These are phyloP conservation scores for Augiades crinisus DNA, from an alignment of 2,888 invertebrate genomes.

Conservation along the genomic window DNA sequence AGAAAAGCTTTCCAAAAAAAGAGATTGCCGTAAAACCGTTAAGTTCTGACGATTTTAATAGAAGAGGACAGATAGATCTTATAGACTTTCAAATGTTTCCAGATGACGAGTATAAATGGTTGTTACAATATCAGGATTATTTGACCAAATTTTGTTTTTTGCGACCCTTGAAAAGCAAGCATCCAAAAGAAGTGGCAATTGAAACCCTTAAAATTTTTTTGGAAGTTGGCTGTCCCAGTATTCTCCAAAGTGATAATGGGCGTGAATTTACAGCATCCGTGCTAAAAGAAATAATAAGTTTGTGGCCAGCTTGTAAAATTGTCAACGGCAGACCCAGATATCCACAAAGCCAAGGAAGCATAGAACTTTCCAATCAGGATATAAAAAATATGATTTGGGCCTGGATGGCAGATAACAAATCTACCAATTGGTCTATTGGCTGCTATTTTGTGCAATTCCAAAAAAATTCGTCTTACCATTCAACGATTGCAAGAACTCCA, in stretches of 20 bases:
- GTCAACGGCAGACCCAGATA: slow-evolving; percentile 26
- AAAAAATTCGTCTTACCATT: slow-evolving; percentile 37
- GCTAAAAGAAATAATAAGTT: slow-evolving; percentile 26
- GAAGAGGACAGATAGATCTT: slow-evolving; percentile 43
- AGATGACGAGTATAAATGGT: slow-evolving; percentile 46
- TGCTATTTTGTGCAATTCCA: slow-evolving; percentile 39
- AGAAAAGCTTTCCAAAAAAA: slow-evolving; percentile 32
- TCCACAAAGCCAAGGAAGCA: slow-evolving; percentile 25
- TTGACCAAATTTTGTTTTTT: slow-evolving; percentile 44
- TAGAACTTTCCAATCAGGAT: slow-evolving; percentile 33
- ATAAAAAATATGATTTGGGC: slow-evolving; percentile 38
- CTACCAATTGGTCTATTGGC: slow-evolving; percentile 39
- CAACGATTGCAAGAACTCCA: slow-evolving; percentile 35
- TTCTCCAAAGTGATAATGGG: slow-evolving; percentile 27
- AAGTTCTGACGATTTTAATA: slow-evolving; percentile 39
- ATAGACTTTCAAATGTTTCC: slow-evolving; percentile 38
- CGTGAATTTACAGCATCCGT: slow-evolving; percentile 27
- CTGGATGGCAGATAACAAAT: slow-evolving; percentile 43
- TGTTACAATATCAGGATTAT: slow-evolving; percentile 47
- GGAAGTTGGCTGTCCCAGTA: slow-evolving; percentile 26
- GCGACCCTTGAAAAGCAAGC: slow-evolving; percentile 37
- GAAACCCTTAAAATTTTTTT: slow-evolving; percentile 28
- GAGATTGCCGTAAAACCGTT: slow-evolving; percentile 40
- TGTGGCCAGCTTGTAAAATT: slow-evolving; percentile 32
- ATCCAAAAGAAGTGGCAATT: slow-evolving; percentile 29